A percentile compares a stretch with the other conserved stretches of the same genome.
Evolutionary conservation across 2,888 invertebrate species (phyloP).

Genomic region (Drosophila falleni): DNA sequence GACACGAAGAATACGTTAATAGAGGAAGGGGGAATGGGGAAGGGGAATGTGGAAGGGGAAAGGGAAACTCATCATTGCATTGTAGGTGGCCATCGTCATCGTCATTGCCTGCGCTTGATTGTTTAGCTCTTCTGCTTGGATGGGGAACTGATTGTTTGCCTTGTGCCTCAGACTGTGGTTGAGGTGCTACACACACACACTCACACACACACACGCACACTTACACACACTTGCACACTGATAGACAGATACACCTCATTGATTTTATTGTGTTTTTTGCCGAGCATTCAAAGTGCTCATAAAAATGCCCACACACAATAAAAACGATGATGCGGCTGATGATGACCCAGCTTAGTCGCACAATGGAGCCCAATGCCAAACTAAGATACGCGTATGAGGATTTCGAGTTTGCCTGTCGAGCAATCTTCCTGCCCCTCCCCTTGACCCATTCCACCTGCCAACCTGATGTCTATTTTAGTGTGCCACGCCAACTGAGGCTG

Average conservation of each 20-base stretch:
- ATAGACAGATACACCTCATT: conserved; percentile 80
- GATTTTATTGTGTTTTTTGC: conserved; percentile 83
- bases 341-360: conserved; percentile 54
- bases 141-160: conserved; percentile 60
- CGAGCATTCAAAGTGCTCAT: conserved; percentile 76
- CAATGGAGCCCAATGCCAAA: conserved; percentile 40
- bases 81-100: conserved; percentile 64
- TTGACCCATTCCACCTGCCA: conserved; percentile 53
- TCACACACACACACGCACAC: conserved; percentile 2
- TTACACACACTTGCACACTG: conserved; percentile 38
- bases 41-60: background rate
- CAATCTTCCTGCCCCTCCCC: conserved; percentile 24
- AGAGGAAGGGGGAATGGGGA: background rate
- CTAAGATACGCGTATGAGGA: conserved; percentile 23
- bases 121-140: conserved; percentile 67
- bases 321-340: conserved; percentile 76
- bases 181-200: conserved; percentile 62
- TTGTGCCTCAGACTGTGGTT: conserved; percentile 39
- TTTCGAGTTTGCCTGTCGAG: conserved; percentile 6
- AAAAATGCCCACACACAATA: conserved; percentile 81
- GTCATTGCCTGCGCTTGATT: conserved; percentile 71
- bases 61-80: conserved; percentile 58
- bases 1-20: conserved; percentile 1
- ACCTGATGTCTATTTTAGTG: conserved; percentile 76
- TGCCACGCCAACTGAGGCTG: conserved; percentile 26